Conservation (phyloP, 2,797 vertebrate genomes). For the Trichosurus vulpecula region DNA sequence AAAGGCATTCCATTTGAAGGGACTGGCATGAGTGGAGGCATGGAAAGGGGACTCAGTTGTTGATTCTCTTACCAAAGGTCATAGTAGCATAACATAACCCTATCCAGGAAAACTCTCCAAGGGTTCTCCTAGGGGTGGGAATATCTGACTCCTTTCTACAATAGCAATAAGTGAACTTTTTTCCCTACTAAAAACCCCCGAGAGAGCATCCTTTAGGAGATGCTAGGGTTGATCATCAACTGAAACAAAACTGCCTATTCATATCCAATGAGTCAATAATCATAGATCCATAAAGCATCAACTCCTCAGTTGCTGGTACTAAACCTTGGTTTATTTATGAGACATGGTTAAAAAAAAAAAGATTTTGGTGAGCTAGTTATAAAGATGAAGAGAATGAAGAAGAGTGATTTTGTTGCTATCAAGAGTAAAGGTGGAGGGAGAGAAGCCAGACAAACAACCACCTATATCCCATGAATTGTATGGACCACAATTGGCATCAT, state of each 20-base stretch:
- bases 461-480: background rate
- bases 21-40: background rate
- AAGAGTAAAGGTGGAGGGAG: background rate
- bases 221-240: constrained; percentile 29
- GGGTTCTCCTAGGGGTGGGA: background rate
- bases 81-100: background rate
- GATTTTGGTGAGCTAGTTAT: background rate
- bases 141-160: background rate
- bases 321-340: constrained; percentile 20
- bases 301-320: constrained; percentile 2
- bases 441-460: background rate
- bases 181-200: background rate
- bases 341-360: constrained; percentile 18
- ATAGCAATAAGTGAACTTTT: background rate
- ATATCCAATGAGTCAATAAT: constrained; percentile 33
- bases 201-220: background rate
- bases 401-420: background rate
- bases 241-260: constrained; percentile 26
- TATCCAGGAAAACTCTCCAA: background rate
- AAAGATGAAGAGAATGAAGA: background rate
- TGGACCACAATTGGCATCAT: background rate
- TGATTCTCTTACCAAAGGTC: background rate
- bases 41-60: background rate
- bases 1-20: background rate
- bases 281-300: constrained; percentile 32